Base-by-base conservation (phyloP, 2,888 invertebrate genomes). In the Volucella bombylans region DNA sequence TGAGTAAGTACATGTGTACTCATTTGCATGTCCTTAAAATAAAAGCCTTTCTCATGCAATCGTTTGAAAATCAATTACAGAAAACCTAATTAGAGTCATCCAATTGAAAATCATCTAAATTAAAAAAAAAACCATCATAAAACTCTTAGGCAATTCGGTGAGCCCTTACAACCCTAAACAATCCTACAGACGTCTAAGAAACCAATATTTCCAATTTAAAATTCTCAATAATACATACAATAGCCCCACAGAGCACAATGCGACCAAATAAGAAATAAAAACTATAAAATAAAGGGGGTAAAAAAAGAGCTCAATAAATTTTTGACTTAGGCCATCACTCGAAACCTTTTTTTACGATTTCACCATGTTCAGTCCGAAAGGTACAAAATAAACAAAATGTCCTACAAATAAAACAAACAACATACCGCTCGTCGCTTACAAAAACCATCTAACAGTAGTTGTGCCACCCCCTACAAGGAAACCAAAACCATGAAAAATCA, bases 171-270 rank as follows among this genome's bases (percentile, higher is more conserved):
- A 39, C 38, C 47, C 62, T 45, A 23, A 31, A 8, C 65, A 55
- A 39, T 57, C 39, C 64, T 74, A 47, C 74, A 74, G 45, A 65
- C 55, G 50, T 57, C 57, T 59, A 65, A 57, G 15, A 38, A 65
- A 59, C 43, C 57, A 43, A 74, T 50, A 73, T 65, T 65, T 65
- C 31, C 64, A 73, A 73, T 64, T 74, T 74, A 57, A 50, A 74
- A 67, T 67, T 49, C 23, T 15, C 74, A 59, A 59, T 74, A 59
- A 55, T 57, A 55, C 52, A 38, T 68, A 38, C 38, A 10, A 45
- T 12, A 54, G 15, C 39, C 39, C 57, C 41, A 11, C 45, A 43
- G 2, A 57, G 47, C 18, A 64, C 15, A 41, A 41, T 47, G n/a
- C 49, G 15, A 8, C 38, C 14, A 49, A 45, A 45, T 11, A 31